Evolutionary conservation across 1,140 invertebrate genomes (phyloP), one percentile per base, ranked within the genome.

Genomic region (Euglossa dilemma): DNA sequence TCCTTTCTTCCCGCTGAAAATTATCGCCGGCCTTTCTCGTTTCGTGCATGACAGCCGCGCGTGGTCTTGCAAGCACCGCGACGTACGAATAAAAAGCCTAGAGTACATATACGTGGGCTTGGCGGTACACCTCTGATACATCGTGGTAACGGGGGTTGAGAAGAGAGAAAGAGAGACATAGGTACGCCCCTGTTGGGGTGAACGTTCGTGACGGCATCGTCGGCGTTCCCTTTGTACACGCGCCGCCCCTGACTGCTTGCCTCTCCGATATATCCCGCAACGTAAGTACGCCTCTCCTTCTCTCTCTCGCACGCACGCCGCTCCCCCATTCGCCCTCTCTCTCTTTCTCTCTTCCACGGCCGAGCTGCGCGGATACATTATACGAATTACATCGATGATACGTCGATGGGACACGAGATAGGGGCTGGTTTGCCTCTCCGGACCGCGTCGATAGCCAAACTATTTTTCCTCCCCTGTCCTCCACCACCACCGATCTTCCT

Each of bases 331-430:
- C 43, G 8, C 56, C 47, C 56, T 43, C 36, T 45, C 25, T 45
- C 20, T 59, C 28, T 52, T 47, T 64, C 64, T 36, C 67, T 56
- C 61, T 25, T n/a, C 52, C 52, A 16, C 57, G 36, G 67, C 45
- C 45, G 69, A 87, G 61, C 81, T 85, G 88, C 87, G 84, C 80
- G 82, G 85, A 89, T 89, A 89, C 88, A 89, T 89, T 89, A 89
- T 89, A 89, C 87, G 88, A 89, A 89, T 89, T 89, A 89, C 88
- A 89, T 89, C 63, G 87, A 89, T 87, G 88, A 89, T 89, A 89
- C 82, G 85, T 87, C 88, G 88, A 89, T 89, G 87, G 79, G 88
- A 89, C 87, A 85, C 78, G 85, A 89, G 88, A 89, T 89, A 90
- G 84, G 84, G 79, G 86, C 79, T 82, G 70, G 64, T 77, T 78